Evolutionary conservation across 2,888 invertebrate species (phyloP), one percentile per base, ranked within the genome.

Genomic region (Harpagoxenus sublaevis): DNA sequence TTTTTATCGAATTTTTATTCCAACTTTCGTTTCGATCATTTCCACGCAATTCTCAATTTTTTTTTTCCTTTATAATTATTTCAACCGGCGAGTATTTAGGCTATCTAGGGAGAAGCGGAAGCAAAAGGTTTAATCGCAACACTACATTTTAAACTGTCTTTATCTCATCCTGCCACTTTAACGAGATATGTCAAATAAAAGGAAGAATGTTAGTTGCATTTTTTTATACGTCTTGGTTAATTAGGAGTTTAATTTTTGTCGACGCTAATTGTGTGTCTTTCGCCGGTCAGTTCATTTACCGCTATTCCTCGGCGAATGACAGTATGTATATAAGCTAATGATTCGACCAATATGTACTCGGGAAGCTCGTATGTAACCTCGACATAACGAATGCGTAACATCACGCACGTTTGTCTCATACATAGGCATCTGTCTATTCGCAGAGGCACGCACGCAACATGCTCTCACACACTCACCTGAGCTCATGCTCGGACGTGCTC

Each of bases 401-500:
- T 81, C 79, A 60, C 75, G 79, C 77, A 53, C 39, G 53, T 73
- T 31, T 5, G 10, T 3, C 53, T 0, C 39, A 10, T 35, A 57
- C 45, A 31, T 23, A 18, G 10, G 55, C 78, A 12, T 57, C 18
- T n/a, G 31, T n/a, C 3, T n/a, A 45, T 28, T 10, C 42, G 28
- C 39, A 39, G 35, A 39, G 35, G 53, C n/a, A 31, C 74, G 31
- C 31, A 62, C 62, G 60, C 35, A 15, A 23, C 10, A 73, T 18
- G 23, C 35, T 35, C 35, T 57, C 63, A 28, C 42, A 18, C 60
- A 87, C 89, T 91, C 86, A 94, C 94, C 93, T 90, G 84, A 65
- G 31, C 73, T 51, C 71, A 48, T 62, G 73, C 73, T 93, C 90
- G 48, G 93, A 93, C 48, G 93, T 92, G 78, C 91, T 90, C 48